A percentile compares a stretch with the other conserved stretches of the same genome.
These are phyloP conservation scores for Drosophila ohnishii DNA, from an alignment of 1,140 invertebrate genomes.

Conservation along the genomic window DNA sequence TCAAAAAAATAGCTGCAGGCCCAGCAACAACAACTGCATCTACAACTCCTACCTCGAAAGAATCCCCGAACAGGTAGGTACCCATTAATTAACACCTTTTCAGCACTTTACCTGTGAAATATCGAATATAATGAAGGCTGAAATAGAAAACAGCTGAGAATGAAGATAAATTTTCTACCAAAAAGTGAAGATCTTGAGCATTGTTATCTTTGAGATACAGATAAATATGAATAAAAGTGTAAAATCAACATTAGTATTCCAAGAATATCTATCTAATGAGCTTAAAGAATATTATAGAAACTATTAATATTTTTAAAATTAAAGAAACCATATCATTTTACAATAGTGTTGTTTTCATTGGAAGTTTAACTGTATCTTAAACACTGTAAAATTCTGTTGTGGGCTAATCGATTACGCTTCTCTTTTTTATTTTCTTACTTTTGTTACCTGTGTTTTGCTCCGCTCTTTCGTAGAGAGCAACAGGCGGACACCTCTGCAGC, in stretches of 20 bases:
- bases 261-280: not conserved
- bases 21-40: constrained; percentile 37
- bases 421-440: constrained; percentile 19
- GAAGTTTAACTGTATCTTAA: constrained; percentile 13
- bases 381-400: constrained; percentile 53
- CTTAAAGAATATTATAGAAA: not conserved
- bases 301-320: too few relatives aligned
- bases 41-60: constrained; percentile 52
- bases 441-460: constrained; percentile 69
- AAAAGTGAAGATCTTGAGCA: not conserved
- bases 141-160: not conserved
- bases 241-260: not conserved
- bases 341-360: too few relatives aligned
- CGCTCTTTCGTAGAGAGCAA: constrained; percentile 64
- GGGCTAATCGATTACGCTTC: constrained; percentile 47
- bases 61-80: constrained; percentile 49
- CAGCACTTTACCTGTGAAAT: not conserved
- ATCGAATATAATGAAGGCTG: not conserved
- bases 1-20: constrained; percentile 42
- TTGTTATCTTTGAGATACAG: not conserved
- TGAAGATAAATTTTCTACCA: not conserved
- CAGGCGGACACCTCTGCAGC: constrained; percentile 32
- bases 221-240: not conserved
- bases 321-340: too few relatives aligned
- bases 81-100: not conserved